Base-by-base conservation (phyloP, 2,888 invertebrate species). In the Atethmia centrago region DNA sequence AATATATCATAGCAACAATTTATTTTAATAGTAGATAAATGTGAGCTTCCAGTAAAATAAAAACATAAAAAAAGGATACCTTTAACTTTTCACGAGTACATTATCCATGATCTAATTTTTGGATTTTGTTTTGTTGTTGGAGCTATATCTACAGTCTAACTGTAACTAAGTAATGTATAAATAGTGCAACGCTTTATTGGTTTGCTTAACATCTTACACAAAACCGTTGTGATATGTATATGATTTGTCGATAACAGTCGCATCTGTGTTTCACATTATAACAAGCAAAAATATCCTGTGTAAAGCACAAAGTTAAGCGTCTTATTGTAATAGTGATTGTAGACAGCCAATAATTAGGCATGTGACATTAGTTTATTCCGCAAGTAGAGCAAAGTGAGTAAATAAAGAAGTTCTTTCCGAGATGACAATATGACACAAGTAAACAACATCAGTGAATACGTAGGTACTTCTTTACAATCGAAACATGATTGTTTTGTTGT, bases 401-500 rank as follows among this genome's bases (percentile, higher is more conserved):
- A 47, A 75, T 19, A 9, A 31, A 40, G 16, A 51, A 14, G 16
- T 42, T 31, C 1, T 67, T 28, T 53, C n/a, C 9, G 28, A 59
- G 36, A 63, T 55, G 40, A 56, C 51, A 65, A 59, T 12, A 63
- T 31, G 21, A 36, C 42, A 36, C 47, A 65, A 77, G 71, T 62
- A 66, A 72, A 56, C 47, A 65, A 40, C 62, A 42, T 25, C 61
- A 64, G 12, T 74, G 51, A 70, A 72, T 77, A 49, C 49, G n/a
- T 62, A 55, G 19, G 55, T 58, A 65, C 63, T 83, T 79, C 79
- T 76, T 86, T 66, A 71, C 82, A 84, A 84, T 87, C 83, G 77
- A 68, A 83, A 80, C 82, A 87, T 88, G 87, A 90, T 90, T 89
- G 88, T 89, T 88, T 87, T 82, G 85, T 82, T 74, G 85, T 94